Conservation (phyloP, 2,113 vertebrate genomes). For the Rhizomys pruinosus region DNA sequence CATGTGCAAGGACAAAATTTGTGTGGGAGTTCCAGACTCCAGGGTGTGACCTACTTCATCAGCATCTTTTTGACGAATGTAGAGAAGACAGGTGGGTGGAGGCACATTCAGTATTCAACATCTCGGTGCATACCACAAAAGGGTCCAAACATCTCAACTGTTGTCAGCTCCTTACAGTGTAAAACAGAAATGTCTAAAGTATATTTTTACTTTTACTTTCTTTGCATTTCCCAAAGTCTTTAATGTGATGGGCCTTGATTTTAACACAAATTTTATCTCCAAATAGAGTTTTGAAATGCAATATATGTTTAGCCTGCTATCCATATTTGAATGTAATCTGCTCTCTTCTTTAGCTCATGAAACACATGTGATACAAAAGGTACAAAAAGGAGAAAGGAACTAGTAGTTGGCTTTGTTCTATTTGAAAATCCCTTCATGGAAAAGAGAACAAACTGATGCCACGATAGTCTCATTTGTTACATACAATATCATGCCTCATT, state of each 20-base stretch:
- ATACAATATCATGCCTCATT: neutral
- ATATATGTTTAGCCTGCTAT: conserved; percentile 51
- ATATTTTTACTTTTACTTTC: conserved; percentile 34
- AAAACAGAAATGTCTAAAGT: neutral
- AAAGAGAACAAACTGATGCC: conserved; percentile 1
- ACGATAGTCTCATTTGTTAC: conserved; percentile 30
- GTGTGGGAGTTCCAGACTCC: neutral
- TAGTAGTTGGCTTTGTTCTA: conserved; percentile 15
- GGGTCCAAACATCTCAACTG: neutral
- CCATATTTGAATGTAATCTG: conserved; percentile 52
- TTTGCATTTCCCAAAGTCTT: conserved; percentile 45
- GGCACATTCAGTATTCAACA: neutral
- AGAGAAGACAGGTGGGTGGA: neutral
- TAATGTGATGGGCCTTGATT: conserved; percentile 30
- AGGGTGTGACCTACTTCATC: no score
- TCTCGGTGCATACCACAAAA: neutral
- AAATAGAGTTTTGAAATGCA: conserved; percentile 58
- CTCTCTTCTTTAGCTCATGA: conserved; percentile 25
- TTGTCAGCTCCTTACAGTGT: neutral
- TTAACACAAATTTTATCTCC: conserved; percentile 56
- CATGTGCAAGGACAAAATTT: neutral
- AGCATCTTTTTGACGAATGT: neutral
- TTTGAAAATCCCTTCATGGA: conserved; percentile 26
- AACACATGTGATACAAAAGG: conserved; percentile 12
- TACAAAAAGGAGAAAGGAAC: neutral